Conservation (phyloP, 2,888 invertebrate species). For the Dryocosmus kuriphilus region DNA sequence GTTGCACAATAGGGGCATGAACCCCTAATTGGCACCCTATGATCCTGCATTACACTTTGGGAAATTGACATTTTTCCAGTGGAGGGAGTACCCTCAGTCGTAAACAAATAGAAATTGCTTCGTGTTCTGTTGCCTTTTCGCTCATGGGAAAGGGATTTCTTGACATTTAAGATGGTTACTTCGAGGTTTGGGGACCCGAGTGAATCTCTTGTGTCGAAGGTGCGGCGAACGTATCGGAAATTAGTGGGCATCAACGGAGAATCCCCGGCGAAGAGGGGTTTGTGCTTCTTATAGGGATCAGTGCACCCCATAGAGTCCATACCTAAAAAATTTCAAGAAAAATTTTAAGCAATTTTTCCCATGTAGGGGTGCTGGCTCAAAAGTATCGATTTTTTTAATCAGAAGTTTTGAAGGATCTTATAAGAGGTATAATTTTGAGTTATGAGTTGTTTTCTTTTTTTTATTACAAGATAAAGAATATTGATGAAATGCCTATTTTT, state of each 20-base stretch:
- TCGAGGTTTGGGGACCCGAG: not conserved
- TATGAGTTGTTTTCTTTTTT: no score
- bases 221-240: not conserved
- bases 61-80: conserved; percentile 21
- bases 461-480: no score
- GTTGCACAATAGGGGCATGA: conserved; percentile 17
- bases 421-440: no score
- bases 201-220: conserved; percentile 1
- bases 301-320: no score
- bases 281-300: no score
- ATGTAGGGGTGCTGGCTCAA: no score
- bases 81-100: conserved; percentile 12
- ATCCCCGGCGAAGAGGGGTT: not conserved
- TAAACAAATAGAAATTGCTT: conserved; percentile 27
- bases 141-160: conserved; percentile 6
- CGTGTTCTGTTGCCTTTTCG: not conserved
- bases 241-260: conserved; percentile 1
- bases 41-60: conserved; percentile 22
- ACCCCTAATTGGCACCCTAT: conserved; percentile 10
- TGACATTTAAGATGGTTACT: conserved; percentile 17
- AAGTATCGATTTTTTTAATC: no score
- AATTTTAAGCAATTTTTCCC: no score
- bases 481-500: no score
- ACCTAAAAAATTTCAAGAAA: not conserved
- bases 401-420: no score